Evolutionary conservation across 2,888 invertebrate species (phyloP), one percentile per base, ranked within the genome.

Genomic region (Quadriops clusia): DNA sequence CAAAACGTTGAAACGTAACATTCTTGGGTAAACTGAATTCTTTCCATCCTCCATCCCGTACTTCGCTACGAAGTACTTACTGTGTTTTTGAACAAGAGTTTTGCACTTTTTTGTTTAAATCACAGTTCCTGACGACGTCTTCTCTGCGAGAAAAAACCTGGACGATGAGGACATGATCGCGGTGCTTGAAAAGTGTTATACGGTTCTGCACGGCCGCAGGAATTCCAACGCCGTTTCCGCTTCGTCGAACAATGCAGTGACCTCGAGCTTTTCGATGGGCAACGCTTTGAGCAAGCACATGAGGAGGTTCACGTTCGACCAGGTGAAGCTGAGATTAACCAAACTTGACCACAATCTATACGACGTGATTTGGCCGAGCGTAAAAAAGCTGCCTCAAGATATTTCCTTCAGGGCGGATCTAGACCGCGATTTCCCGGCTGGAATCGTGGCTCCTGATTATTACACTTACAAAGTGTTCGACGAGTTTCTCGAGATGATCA

Each of bases 301-400:
- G 14, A 81, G 77, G 49, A 70, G 72, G 36, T 67, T 72, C 22
- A 63, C 79, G 37, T 87, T 83, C 58, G 82, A 87, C 44, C 60
- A 64, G 34, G 70, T 87, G 34, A 84, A 83, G 63, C 58, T 66
- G 37, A 72, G 84, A 45, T 67, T 82, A 46, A 90, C 90, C 14
- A 77, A 77, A 58, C 67, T 80, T 44, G 89, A 89, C 56, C 86
- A 87, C 56, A 84, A 81, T 53, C 69, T 91, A 3, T 81, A 87
- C 50, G 89, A 91, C 56, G 73, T 89, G 13, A 81, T 90, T 51
- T 86, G 85, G 77, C 89, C 90, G 8, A 85, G 86, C 32, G 77
- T 89, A 43, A 79, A 83, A 53, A 85, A 82, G 56, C 66, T 82
- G 28, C 75, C 76, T 1, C 60, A 64, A 16, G 73, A 70, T 39